Evolutionary conservation across 2,113 vertebrate genomes (phyloP).

Genomic region (Megaceryle maxima): DNA sequence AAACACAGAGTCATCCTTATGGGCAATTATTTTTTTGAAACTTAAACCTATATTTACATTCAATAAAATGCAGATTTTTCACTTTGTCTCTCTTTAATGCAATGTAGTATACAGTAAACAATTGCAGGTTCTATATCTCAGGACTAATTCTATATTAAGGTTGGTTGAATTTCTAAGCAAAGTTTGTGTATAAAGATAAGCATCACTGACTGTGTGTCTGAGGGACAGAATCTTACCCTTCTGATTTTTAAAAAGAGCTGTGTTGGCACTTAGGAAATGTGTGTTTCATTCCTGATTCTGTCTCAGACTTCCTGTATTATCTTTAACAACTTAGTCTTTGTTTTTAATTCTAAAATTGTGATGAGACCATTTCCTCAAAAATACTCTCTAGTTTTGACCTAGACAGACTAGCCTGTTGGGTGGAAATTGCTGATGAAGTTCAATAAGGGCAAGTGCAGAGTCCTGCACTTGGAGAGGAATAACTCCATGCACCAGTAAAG

Average conservation of each 20-base stretch:
- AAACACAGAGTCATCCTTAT: not conserved
- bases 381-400: not conserved
- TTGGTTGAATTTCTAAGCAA: not conserved
- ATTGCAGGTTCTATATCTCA: not conserved
- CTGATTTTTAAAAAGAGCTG: not conserved
- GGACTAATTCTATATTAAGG: not conserved
- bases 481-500: no score
- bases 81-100: not conserved
- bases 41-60: not conserved
- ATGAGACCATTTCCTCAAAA: not conserved
- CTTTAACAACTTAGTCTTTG: not conserved
- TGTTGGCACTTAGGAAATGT: not conserved
- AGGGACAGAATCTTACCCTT: not conserved
- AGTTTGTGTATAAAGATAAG: not conserved
- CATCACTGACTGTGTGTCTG: not conserved
- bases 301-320: not conserved
- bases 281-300: not conserved
- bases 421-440: not conserved
- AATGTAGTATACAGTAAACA: not conserved
- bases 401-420: not conserved
- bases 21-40: slow-evolving; percentile 19
- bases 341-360: not conserved
- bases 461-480: no score
- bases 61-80: slow-evolving; percentile 1
- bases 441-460: not conserved